Percentiles rank a stretch among this genome's conserved stretches.
phyloP scores from a whole-genome alignment of 2,888 invertebrate species.

The Meloe dianella region DNA sequence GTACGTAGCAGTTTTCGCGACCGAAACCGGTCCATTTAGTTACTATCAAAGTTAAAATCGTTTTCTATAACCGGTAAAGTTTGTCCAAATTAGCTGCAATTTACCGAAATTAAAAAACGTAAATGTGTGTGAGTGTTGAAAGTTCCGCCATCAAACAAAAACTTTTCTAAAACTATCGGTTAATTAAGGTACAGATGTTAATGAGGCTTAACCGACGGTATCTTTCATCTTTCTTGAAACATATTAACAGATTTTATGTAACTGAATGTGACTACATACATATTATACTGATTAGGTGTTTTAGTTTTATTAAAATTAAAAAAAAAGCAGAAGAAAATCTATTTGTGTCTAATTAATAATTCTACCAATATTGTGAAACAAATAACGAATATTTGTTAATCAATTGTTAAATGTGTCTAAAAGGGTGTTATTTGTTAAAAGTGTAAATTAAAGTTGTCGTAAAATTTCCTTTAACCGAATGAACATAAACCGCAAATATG shows the following conservation, averaged over 20 bases:
- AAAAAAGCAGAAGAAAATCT: too few relatives aligned
- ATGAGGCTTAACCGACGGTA: slow-evolving; percentile 47
- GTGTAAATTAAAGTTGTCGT: slow-evolving; percentile 40
- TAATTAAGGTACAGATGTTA: slow-evolving; percentile 49
- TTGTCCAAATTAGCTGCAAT: slow-evolving; percentile 28
- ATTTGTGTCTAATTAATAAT: slow-evolving; percentile 5
- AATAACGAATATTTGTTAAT: slow-evolving; percentile 7
- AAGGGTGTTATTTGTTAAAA: slow-evolving; percentile 17
- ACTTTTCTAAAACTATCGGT: slow-evolving; percentile 43
- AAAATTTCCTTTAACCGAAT: slow-evolving; percentile 40
- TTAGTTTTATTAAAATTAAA: slow-evolving; percentile 15
- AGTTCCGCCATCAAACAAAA: slow-evolving; percentile 42
- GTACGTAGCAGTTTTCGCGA: too few relatives aligned
- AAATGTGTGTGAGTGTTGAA: slow-evolving; percentile 43
- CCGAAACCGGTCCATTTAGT: too few relatives aligned
- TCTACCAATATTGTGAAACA: background rate
- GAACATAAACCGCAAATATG: slow-evolving; percentile 37
- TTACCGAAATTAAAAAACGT: slow-evolving; percentile 40
- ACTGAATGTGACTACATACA: slow-evolving; percentile 14
- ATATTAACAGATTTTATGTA: slow-evolving; percentile 34
- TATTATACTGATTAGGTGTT: background rate
- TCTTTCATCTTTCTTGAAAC: slow-evolving; percentile 42
- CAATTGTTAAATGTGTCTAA: background rate
- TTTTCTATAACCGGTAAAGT: background rate
- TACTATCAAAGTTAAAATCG: too few relatives aligned